phyloP scores from a whole-genome alignment of 2,113 vertebrate species.

The Cairina moschata region DNA sequence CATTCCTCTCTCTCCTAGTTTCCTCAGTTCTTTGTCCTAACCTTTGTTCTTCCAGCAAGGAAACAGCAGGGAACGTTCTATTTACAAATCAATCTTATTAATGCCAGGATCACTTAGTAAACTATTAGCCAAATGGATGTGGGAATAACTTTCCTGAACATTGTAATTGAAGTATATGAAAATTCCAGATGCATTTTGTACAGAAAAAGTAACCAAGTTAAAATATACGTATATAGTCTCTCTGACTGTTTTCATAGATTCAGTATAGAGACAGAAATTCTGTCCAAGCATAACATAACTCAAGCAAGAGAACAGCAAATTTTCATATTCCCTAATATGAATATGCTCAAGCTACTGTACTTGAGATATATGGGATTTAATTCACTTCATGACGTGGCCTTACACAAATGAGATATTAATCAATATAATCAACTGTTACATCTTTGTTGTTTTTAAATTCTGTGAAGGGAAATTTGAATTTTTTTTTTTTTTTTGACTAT shows the following conservation, averaged over 20 bases:
- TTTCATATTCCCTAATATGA: not conserved
- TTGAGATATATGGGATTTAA: not conserved
- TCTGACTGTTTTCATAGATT: not conserved
- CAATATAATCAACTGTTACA: not conserved
- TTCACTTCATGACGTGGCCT: not conserved
- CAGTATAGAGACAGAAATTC: not conserved
- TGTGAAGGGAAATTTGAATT: not conserved
- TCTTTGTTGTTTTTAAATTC: not conserved
- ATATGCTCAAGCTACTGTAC: fast-evolving
- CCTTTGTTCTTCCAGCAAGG: not conserved
- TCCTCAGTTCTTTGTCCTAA: not conserved
- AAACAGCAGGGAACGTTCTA: not conserved
- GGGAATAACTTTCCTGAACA: not conserved
- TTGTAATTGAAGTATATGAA: not conserved
- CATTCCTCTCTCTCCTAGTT: not conserved
- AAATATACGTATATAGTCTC: not conserved
- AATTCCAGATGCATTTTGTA: not conserved
- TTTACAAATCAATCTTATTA: not conserved
- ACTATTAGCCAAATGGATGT: not conserved
- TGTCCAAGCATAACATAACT: not conserved
- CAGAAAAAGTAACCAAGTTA: not conserved
- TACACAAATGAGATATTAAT: not conserved
- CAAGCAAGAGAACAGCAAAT: not conserved
- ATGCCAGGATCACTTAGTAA: not conserved
- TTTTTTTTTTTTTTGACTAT: not conserved